phyloP scores from a whole-genome alignment of 2,888 invertebrate genomes.

The Cyrtodaria siliqua region DNA sequence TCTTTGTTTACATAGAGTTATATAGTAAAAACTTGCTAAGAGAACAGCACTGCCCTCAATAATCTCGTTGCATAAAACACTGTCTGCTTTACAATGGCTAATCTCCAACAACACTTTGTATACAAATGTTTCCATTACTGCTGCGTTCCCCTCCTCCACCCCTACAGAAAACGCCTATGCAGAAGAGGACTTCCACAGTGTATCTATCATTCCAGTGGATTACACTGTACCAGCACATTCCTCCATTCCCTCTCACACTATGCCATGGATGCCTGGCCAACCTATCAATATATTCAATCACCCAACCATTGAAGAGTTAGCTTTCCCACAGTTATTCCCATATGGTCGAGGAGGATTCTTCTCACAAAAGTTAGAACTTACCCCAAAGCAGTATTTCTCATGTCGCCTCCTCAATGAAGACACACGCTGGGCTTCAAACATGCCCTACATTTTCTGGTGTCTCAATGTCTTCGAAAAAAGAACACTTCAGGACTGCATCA shows the following conservation, averaged over 20 bases:
- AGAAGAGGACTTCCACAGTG: no score
- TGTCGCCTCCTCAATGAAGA: constrained; percentile 29
- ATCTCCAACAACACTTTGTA: no score
- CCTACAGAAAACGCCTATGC: no score
- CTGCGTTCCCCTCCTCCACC: no score
- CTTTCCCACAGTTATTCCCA: constrained; percentile 39
- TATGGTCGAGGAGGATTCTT: constrained; percentile 28
- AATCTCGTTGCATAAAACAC: background rate
- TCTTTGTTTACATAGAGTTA: no score
- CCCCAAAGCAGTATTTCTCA: constrained; percentile 31
- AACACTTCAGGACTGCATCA: constrained; percentile 9
- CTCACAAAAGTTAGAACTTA: no score
- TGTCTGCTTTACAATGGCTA: no score
- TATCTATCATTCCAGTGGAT: constrained; percentile 22
- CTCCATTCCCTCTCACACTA: background rate
- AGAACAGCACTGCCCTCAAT: background rate
- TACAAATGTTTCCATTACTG: no score
- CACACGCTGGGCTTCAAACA: constrained; percentile 19
- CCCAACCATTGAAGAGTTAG: constrained; percentile 23
- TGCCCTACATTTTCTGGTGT: constrained; percentile 37
- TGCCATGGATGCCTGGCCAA: constrained; percentile 22
- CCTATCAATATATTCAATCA: constrained; percentile 40
- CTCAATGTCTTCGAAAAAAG: constrained; percentile 40
- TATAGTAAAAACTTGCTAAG: no score
- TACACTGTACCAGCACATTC: constrained; percentile 13